Conservation (phyloP, 2,113 vertebrate species). For the Phalacrocorax carbo region DNA sequence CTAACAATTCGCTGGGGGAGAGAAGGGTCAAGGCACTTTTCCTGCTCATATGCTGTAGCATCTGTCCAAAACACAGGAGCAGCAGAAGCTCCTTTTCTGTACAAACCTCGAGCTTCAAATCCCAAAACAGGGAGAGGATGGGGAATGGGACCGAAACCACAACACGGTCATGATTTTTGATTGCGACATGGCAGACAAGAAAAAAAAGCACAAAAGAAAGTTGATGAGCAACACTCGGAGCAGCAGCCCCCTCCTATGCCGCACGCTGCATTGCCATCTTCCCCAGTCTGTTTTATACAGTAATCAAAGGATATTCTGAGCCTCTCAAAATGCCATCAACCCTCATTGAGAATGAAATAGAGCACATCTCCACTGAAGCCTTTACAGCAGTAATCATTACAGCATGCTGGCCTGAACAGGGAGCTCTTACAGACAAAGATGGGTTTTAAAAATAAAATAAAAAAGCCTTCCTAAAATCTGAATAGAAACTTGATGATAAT, state of each 20-base stretch:
- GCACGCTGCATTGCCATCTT: constrained; percentile 26
- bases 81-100: not conserved
- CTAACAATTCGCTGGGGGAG: not conserved
- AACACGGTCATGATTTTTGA: constrained; percentile 34
- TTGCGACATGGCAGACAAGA: not conserved
- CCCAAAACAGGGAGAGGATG: constrained; percentile 1
- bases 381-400: constrained; percentile 72
- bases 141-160: not conserved
- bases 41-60: not conserved
- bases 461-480: constrained; percentile 71
- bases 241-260: constrained; percentile 24
- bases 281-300: constrained; percentile 52
- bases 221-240: constrained; percentile 64
- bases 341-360: constrained; percentile 78
- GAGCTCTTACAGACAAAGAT: constrained; percentile 71
- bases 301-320: constrained; percentile 83
- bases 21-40: not conserved
- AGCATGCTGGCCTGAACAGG: constrained; percentile 60
- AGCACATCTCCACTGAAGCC: constrained; percentile 70
- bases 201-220: constrained; percentile 60
- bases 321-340: constrained; percentile 79
- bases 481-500: constrained; percentile 85
- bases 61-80: not conserved
- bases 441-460: constrained; percentile 60
- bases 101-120: not conserved